Evolutionary conservation across 2,888 invertebrate species (phyloP), one percentile per base, ranked within the genome.

Genomic region (Eilema sororculum): DNA sequence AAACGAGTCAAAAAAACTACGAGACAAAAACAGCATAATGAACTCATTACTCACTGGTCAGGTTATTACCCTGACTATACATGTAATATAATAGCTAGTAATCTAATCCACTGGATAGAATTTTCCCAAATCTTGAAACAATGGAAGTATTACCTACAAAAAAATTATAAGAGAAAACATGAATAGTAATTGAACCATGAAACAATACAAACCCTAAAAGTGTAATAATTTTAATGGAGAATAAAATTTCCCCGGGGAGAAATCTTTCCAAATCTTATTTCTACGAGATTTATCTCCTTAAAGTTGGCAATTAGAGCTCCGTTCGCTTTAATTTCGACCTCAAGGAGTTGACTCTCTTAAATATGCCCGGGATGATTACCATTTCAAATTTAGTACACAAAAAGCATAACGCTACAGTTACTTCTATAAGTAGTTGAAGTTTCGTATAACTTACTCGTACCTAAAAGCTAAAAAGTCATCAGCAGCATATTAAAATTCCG

Each of bases 251-350:
- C 12, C 46, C 41, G 9, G 25, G 24, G 77, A 75, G 68, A 65
- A 74, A 76, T 78, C 62, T 63, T 64, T n/a, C 46, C 59, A 63
- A 71, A 73, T 72, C 68, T 70, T 56, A 72, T 73, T 69, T 66
- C 72, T 37, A n/a, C 63, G 63, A 76, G 67, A 78, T 78, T 80
- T 76, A 73, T 70, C 71, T 81, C n/a, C 58, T 52, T 24, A 74
- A 74, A 81, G 67, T 64, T 67, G 62, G 76, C 72, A 76, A 80
- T 80, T 78, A 80, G 28, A 72, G 65, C 25, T 71, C 60, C 57
- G 52, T 68, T 73, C 67, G 62, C 60, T 75, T 76, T 70, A 68
- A 77, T 73, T 65, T 76, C n/a, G 52, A 67, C 37, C 25, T 68
- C 37, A 63, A 57, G 60, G 71, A 71, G 60, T 62, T 65, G 22